phyloP scores from a whole-genome alignment of 2,888 invertebrate species.

The Formica aserva region DNA sequence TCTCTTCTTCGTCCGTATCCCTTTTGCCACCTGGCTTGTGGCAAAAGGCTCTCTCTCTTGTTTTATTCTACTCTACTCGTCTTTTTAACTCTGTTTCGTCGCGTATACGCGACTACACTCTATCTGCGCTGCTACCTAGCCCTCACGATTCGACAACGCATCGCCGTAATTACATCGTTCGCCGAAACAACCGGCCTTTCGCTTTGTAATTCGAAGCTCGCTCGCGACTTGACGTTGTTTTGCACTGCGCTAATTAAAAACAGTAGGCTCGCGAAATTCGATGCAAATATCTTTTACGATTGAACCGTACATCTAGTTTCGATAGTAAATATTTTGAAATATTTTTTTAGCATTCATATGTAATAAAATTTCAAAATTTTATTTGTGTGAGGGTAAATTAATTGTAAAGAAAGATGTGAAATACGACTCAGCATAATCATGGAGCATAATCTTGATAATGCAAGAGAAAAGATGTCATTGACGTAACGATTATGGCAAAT shows the following conservation, averaged over 20 bases:
- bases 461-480: background rate
- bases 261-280: slow-evolving; percentile 27
- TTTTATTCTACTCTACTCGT: background rate
- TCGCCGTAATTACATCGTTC: slow-evolving; percentile 60
- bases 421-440: background rate
- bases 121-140: background rate
- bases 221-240: slow-evolving; percentile 10
- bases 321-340: too few species aligned
- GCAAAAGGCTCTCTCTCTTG: background rate
- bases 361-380: background rate
- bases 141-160: slow-evolving; percentile 37
- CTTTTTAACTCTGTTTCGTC: background rate
- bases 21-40: background rate
- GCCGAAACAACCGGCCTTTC: slow-evolving; percentile 32
- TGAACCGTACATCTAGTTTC: background rate
- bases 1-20: slow-evolving; percentile 21
- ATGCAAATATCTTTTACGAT: slow-evolving; percentile 16
- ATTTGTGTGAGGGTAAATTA: background rate
- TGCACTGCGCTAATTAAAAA: slow-evolving; percentile 59
- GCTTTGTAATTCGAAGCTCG: slow-evolving; percentile 59
- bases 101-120: background rate
- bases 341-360: background rate
- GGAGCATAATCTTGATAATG: background rate
- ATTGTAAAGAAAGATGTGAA: background rate
- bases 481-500: slow-evolving; percentile 12